Percentiles rank a stretch among this genome's conserved stretches.
phyloP scores from a whole-genome alignment of 2,797 vertebrate species.

The Myiothlypis chrysogaster region DNA sequence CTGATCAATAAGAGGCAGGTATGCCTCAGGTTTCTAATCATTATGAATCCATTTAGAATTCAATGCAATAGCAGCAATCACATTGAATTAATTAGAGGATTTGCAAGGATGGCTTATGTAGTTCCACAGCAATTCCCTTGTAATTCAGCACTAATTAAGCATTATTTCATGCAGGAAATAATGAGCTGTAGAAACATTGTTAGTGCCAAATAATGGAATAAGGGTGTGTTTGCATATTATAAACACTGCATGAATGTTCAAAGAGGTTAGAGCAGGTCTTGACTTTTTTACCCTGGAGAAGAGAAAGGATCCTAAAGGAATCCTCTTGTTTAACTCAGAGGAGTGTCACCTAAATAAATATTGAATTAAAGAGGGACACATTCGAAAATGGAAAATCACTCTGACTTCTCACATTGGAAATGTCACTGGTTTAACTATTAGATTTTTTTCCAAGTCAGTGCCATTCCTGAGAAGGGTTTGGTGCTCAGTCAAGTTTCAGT shows the following conservation, averaged over 20 bases:
- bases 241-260: slow-evolving; percentile 32
- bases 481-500: background rate
- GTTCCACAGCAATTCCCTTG: slow-evolving; percentile 51
- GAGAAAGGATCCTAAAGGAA: background rate
- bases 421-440: slow-evolving; percentile 52
- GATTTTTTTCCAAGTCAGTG: slow-evolving; percentile 22
- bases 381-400: slow-evolving; percentile 19
- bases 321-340: background rate
- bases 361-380: slow-evolving; percentile 10
- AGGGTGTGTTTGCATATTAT: slow-evolving; percentile 57
- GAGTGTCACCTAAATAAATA: slow-evolving; percentile 39
- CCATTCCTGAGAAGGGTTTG: background rate
- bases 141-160: slow-evolving; percentile 66
- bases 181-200: slow-evolving; percentile 66
- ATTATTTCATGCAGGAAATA: slow-evolving; percentile 69
- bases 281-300: background rate
- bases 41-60: slow-evolving; percentile 60
- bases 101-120: slow-evolving; percentile 44
- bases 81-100: slow-evolving; percentile 57
- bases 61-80: slow-evolving; percentile 33
- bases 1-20: slow-evolving; percentile 50
- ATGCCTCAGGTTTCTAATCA: slow-evolving; percentile 51
- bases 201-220: slow-evolving; percentile 65
- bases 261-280: slow-evolving; percentile 46
- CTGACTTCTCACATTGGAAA: slow-evolving; percentile 35